Evolutionary conservation across 2,113 vertebrate genomes (phyloP).

Genomic region (Perccottus glenii): DNA sequence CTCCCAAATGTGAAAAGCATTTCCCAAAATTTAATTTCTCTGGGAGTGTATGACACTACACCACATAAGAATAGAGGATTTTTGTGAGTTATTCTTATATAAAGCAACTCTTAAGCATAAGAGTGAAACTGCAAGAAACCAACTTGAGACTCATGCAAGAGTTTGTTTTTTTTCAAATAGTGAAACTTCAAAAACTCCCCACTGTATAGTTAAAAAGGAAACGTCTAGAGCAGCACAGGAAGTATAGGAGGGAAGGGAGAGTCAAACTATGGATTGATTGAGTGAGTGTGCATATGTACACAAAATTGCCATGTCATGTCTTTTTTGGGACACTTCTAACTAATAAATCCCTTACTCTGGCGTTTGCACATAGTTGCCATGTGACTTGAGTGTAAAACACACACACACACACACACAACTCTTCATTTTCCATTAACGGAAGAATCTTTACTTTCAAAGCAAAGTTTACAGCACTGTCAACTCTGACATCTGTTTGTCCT

Average conservation of each 20-base stretch:
- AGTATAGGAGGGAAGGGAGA: slow-evolving; percentile 50
- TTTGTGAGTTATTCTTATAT: slow-evolving; percentile 51
- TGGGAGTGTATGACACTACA: not conserved
- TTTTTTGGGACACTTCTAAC: slow-evolving; percentile 20
- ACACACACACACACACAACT: slow-evolving; percentile 35
- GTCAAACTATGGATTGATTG: not conserved
- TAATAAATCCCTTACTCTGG: slow-evolving; percentile 37
- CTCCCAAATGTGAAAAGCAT: slow-evolving; percentile 15
- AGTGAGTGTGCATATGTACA: slow-evolving; percentile 15
- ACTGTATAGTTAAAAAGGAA: slow-evolving; percentile 43
- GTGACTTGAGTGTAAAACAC: slow-evolving; percentile 52
- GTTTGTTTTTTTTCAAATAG: slow-evolving; percentile 46
- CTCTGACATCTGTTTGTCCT: too few relatives aligned
- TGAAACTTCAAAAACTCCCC: slow-evolving; percentile 65
- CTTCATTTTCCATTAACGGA: slow-evolving; percentile 35
- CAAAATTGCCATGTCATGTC: slow-evolving; percentile 36
- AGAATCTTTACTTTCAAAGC: slow-evolving; percentile 30
- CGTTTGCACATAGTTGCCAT: slow-evolving; percentile 23
- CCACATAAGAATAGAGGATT: slow-evolving; percentile 13
- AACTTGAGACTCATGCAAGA: slow-evolving; percentile 42
- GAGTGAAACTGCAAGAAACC: slow-evolving; percentile 32
- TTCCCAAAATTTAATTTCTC: slow-evolving; percentile 40
- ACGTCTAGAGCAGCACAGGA: slow-evolving; percentile 32
- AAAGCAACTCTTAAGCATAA: slow-evolving; percentile 51
- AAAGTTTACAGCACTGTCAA: too few relatives aligned